A percentile compares a stretch with the other conserved stretches of the same genome.
phyloP scores from a whole-genome alignment of 2,888 invertebrate species.

The Hydroisotoma schaefferi region DNA sequence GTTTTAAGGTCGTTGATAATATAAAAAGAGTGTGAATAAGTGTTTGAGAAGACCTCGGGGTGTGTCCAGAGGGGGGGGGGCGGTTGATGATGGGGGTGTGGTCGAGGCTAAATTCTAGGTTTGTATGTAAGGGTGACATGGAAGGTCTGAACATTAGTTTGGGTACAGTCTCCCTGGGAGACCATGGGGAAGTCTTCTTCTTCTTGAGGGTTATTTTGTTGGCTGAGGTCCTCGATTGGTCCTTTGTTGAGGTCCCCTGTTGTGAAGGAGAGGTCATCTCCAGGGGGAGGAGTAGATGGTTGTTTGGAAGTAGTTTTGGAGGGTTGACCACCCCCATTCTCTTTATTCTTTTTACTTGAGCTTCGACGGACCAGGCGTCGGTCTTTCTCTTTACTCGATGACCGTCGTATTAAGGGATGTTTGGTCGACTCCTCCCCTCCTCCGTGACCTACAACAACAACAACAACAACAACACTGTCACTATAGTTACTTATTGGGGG shows the following conservation, averaged over 20 bases:
- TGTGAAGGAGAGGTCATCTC: background rate
- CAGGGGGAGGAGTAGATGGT: background rate
- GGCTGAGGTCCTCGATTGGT: conserved; percentile 7
- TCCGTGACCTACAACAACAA: conserved; percentile 10
- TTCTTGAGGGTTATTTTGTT: background rate
- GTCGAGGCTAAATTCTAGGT: conserved; percentile 54
- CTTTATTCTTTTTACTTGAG: conserved; percentile 58
- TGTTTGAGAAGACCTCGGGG: background rate
- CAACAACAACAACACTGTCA: background rate
- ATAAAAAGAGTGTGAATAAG: background rate
- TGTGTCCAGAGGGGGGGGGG: background rate
- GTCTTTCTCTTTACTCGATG: conserved; percentile 54
- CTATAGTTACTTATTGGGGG: background rate
- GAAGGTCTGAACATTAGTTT: conserved; percentile 57
- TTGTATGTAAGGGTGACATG: conserved; percentile 58
- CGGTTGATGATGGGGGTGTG: background rate
- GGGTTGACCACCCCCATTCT: conserved; percentile 52
- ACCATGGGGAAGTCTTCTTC: conserved; percentile 36
- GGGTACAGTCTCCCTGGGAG: conserved; percentile 55
- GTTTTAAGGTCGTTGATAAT: background rate
- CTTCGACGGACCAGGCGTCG: conserved; percentile 55
- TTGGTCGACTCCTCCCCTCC: conserved; percentile 59
- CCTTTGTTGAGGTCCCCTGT: background rate
- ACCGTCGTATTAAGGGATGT: conserved; percentile 58
- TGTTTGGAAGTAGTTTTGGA: conserved; percentile 2